These are phyloP conservation scores for Eretmochelys imbricata DNA, from an alignment of 2,113 vertebrate genomes.

Conservation along the genomic window DNA sequence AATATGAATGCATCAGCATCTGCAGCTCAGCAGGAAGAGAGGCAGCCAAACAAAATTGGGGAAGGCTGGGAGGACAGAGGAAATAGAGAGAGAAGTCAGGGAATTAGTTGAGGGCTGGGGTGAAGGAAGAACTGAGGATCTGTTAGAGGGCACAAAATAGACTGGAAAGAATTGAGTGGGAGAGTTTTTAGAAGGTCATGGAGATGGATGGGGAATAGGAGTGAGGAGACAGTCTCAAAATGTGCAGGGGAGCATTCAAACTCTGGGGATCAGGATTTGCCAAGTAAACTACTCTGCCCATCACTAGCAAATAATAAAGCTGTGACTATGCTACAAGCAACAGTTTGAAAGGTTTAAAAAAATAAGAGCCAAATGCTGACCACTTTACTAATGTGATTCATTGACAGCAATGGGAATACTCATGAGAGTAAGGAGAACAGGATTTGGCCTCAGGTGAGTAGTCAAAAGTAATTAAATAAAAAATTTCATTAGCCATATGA, in stretches of 20 bases:
- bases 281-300: conserved; percentile 2
- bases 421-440: not conserved
- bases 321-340: conserved; percentile 1
- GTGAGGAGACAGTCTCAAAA: not conserved
- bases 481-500: not conserved
- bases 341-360: not conserved
- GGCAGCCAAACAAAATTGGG: fast-evolving
- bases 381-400: not conserved
- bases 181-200: not conserved
- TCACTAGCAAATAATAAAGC: conserved; percentile 3
- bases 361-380: not conserved
- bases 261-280: not conserved
- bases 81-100: not conserved
- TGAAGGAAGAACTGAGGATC: not conserved
- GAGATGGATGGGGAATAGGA: not conserved
- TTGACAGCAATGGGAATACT: not conserved
- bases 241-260: not conserved
- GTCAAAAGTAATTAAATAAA: not conserved
- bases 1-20: not conserved
- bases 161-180: not conserved
- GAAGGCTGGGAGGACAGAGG: not conserved
- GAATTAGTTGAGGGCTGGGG: not conserved
- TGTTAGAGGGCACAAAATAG: not conserved
- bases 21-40: not conserved
- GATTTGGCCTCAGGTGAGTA: not conserved